phyloP scores from a whole-genome alignment of 2,113 vertebrate species.

The Falco punctatus region DNA sequence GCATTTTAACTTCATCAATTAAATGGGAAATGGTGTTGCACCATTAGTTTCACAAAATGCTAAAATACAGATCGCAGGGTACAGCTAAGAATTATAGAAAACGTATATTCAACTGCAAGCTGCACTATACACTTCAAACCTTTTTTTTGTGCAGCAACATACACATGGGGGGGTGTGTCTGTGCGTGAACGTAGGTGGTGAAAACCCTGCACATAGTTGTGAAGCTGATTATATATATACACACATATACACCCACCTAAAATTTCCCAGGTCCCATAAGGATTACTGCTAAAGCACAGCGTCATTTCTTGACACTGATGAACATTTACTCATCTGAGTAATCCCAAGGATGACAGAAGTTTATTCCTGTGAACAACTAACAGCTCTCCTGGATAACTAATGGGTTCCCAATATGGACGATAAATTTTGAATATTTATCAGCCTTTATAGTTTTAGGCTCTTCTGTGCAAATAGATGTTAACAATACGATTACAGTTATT shows the following conservation, averaged over 20 bases:
- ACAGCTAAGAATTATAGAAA: slow-evolving; percentile 41
- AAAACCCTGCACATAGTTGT: slow-evolving; percentile 27
- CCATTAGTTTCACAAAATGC: slow-evolving; percentile 69
- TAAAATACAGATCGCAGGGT: slow-evolving; percentile 60
- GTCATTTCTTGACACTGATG: neutral
- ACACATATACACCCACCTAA: slow-evolving; percentile 51
- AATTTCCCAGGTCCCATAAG: slow-evolving; percentile 30
- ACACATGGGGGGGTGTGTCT: neutral
- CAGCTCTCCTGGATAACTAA: slow-evolving; percentile 6
- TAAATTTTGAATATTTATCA: slow-evolving; percentile 47
- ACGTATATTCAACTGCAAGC: slow-evolving; percentile 38
- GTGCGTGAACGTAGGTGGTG: neutral
- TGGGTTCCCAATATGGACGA: neutral
- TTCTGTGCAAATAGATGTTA: slow-evolving; percentile 63
- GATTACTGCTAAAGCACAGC: neutral
- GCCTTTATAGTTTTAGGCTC: slow-evolving; percentile 49
- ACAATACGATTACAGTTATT: slow-evolving; percentile 77
- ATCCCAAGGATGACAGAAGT: slow-evolving; percentile 30
- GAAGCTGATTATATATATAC: slow-evolving; percentile 35
- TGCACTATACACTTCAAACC: neutral
- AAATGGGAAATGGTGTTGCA: slow-evolving; percentile 71
- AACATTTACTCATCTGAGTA: slow-evolving; percentile 47
- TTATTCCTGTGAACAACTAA: slow-evolving; percentile 21
- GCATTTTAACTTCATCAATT: slow-evolving; percentile 81
- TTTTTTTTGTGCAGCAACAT: neutral